Evolutionary conservation across 2,888 invertebrate genomes (phyloP).

Genomic region (Sepioteuthis lessoniana): DNA sequence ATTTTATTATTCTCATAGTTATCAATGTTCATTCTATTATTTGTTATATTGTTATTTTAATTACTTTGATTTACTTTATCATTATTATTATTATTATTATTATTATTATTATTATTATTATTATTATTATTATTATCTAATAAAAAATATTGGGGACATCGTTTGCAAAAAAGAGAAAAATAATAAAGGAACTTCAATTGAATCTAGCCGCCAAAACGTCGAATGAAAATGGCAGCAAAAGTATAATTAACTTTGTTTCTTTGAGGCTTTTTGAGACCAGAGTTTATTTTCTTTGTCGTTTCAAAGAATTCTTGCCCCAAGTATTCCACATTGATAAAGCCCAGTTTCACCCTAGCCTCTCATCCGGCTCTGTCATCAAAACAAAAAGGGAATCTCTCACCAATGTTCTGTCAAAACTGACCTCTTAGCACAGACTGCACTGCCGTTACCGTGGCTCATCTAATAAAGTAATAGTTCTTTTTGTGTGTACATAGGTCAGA

Average conservation of each 20-base stretch:
- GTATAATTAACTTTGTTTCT: not conserved
- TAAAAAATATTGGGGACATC: not conserved
- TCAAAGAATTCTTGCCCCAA: not conserved
- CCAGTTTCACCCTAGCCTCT: not conserved
- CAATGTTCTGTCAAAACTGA: not conserved
- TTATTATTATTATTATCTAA: not conserved
- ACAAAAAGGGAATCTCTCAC: not conserved
- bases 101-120: not conserved
- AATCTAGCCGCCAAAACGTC: not conserved
- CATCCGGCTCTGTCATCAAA: slow-evolving; percentile 33
- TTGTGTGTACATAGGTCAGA: not conserved
- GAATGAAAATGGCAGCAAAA: not conserved
- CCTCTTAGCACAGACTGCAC: not conserved
- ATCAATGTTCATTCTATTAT: not conserved
- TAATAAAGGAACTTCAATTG: not conserved
- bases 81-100: not conserved
- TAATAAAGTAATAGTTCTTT: not conserved
- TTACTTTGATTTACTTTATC: not conserved
- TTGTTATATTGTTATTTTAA: not conserved
- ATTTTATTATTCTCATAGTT: not conserved
- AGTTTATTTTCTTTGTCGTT: slow-evolving; percentile 33
- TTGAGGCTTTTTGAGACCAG: not conserved
- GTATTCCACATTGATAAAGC: not conserved
- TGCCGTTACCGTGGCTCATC: not conserved
- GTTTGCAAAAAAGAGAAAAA: not conserved